Conservation (phyloP, 2,797 vertebrate species). For the Mormyrus hasselquistii region DNA sequence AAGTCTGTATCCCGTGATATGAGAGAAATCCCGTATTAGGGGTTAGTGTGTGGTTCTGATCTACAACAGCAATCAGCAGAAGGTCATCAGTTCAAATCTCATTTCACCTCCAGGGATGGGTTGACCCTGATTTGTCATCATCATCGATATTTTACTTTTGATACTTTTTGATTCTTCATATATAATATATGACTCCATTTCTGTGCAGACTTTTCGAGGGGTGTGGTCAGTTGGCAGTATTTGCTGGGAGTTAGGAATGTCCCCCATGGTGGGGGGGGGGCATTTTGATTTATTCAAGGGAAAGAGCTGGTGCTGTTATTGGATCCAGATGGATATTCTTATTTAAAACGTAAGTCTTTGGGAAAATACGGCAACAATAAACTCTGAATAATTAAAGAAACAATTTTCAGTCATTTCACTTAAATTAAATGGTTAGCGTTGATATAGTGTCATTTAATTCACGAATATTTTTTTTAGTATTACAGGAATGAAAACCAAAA, state of each 20-base stretch:
- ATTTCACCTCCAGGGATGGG: background rate
- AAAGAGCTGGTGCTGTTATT: background rate
- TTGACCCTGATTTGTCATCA: background rate
- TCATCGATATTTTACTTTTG: background rate
- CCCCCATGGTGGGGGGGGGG: background rate
- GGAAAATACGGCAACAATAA: background rate
- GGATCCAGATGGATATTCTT: background rate
- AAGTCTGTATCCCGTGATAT: background rate
- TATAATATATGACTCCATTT: background rate
- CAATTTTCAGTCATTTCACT: background rate
- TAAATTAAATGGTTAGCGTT: background rate
- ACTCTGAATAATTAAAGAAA: background rate
- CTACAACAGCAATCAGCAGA: background rate
- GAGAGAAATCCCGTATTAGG: background rate
- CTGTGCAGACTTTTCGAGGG: background rate
- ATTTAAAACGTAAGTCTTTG: background rate
- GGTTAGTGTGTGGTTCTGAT: background rate
- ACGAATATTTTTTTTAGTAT: background rate
- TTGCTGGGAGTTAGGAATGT: background rate
- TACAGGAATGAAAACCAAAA: background rate
- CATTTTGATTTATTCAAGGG: background rate
- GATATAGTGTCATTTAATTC: background rate
- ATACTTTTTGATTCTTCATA: background rate
- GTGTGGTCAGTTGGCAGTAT: background rate
- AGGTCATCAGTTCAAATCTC: background rate